phyloP scores from a whole-genome alignment of 1,140 invertebrate genomes.

The Asobara japonica region DNA sequence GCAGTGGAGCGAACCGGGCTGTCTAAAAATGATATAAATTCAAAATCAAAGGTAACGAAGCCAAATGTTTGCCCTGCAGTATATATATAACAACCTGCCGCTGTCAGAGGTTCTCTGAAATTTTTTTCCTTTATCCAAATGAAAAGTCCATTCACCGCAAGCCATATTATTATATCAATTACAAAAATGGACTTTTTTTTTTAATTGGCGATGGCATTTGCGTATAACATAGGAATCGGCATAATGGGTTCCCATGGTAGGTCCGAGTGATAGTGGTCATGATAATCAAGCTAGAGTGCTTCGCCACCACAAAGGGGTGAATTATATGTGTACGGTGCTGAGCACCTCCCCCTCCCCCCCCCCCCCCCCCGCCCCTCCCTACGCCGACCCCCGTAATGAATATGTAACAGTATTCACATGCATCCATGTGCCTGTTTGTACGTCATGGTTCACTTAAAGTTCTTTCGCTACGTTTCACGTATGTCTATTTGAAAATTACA shows the following conservation, averaged over 20 bases:
- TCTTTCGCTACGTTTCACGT: conserved; percentile 1
- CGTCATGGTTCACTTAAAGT: conserved; percentile 13
- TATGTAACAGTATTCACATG: conserved; percentile 12
- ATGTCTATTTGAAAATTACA: conserved; percentile 5
- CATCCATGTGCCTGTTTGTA: conserved; percentile 7
- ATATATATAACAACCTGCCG: too few species aligned
- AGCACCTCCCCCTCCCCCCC: not conserved
- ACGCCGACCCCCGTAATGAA: not conserved
- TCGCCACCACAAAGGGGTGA: conserved; percentile 8
- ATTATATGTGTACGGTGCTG: conserved; percentile 10
- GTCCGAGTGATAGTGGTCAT: conserved; percentile 19
- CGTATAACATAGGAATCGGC: conserved; percentile 14
- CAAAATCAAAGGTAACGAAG: too few species aligned
- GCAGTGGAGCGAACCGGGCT: too few species aligned
- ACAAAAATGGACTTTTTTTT: not conserved
- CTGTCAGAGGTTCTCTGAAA: too few species aligned
- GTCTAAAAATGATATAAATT: too few species aligned
- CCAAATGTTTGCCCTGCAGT: too few species aligned
- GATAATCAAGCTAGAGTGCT: conserved; percentile 26
- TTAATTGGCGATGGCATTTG: not conserved
- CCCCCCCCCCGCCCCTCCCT: not conserved
- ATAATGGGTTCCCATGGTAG: conserved; percentile 14
- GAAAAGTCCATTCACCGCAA: not conserved
- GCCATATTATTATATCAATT: conserved; percentile 3
- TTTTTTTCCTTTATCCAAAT: not conserved